Conservation (phyloP, 2,113 vertebrate species). For the Axis porcinus region DNA sequence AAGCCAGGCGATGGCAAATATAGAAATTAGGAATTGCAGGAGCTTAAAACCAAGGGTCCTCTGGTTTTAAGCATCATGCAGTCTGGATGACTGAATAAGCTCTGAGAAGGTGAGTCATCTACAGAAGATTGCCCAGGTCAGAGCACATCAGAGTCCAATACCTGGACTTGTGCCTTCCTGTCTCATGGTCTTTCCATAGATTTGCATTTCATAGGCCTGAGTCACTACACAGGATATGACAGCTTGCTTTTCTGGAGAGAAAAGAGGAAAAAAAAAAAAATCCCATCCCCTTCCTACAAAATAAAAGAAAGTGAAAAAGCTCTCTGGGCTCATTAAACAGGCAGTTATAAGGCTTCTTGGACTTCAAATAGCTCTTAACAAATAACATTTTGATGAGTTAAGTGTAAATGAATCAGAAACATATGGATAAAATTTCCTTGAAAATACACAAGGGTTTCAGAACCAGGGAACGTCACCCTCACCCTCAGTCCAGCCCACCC, state of each 20-base stretch:
- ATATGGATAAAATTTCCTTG: constrained; percentile 69
- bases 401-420: constrained; percentile 74
- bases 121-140: not conserved
- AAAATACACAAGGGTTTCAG: constrained; percentile 54
- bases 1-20: not conserved
- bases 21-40: not conserved
- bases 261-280: not conserved
- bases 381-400: constrained; percentile 72
- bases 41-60: not conserved
- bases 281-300: constrained; percentile 4
- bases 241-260: constrained; percentile 41
- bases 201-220: constrained; percentile 8
- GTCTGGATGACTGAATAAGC: not conserved
- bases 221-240: constrained; percentile 36
- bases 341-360: constrained; percentile 26
- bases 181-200: constrained; percentile 26
- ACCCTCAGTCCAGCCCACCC: not conserved
- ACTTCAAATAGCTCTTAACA: constrained; percentile 52
- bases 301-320: not conserved
- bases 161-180: not conserved
- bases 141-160: not conserved
- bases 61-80: not conserved
- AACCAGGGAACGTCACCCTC: constrained; percentile 17
- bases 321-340: constrained; percentile 53
- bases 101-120: not conserved